Conservation (phyloP, 2,888 invertebrate genomes). For the Xanthorhoe spadicearia region DNA sequence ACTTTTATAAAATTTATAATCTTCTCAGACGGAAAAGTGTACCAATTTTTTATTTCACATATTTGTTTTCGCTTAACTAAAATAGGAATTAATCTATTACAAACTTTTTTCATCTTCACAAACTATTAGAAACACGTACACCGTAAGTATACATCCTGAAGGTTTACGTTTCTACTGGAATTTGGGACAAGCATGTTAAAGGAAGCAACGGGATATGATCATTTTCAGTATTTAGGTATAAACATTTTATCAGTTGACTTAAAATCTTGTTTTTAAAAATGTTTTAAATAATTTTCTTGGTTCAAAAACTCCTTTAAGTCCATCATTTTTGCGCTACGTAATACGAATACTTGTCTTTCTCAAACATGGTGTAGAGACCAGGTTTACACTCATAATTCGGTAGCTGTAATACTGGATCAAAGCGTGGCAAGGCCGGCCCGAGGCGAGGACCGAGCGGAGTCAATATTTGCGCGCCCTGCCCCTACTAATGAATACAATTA, state of each 20-base stretch:
- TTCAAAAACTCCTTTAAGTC: not conserved
- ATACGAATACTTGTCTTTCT: conserved; percentile 11
- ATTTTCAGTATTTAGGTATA: no score
- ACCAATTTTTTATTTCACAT: not conserved
- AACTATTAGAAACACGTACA: no score
- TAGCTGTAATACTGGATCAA: conserved; percentile 44
- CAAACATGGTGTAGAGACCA: conserved; percentile 11
- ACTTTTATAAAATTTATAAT: conserved; percentile 43
- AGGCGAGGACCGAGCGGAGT: conserved; percentile 66
- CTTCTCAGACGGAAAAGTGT: not conserved
- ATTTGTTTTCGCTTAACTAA: no score
- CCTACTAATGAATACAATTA: conserved; percentile 85
- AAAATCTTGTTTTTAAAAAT: no score
- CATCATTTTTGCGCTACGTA: not conserved
- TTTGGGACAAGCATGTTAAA: no score
- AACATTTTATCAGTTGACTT: no score
- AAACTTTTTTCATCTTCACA: no score
- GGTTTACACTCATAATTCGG: conserved; percentile 37
- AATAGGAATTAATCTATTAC: no score
- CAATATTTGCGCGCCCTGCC: conserved; percentile 81
- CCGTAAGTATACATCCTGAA: no score
- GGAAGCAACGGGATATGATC: no score
- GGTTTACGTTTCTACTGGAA: no score
- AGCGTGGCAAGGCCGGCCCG: conserved; percentile 51
- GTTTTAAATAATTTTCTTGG: no score